phyloP scores from a whole-genome alignment of 1,140 invertebrate genomes.

The Probaryconus sp. region DNA sequence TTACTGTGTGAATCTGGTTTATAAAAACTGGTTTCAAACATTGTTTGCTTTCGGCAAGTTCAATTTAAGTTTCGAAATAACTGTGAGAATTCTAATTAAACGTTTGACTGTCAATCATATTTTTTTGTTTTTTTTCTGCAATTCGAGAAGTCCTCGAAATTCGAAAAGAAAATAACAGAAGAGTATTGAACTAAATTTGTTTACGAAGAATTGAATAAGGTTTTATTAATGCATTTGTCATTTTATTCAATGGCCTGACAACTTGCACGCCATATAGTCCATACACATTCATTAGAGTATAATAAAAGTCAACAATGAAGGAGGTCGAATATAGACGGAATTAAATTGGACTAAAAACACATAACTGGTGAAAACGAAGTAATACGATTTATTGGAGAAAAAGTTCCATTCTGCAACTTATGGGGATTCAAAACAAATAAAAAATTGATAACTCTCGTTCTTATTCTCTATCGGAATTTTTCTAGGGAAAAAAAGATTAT shows the following conservation, averaged over 20 bases:
- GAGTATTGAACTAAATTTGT: slow-evolving; percentile 19
- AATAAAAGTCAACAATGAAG: slow-evolving; percentile 32
- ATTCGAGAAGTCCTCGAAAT: too few species aligned
- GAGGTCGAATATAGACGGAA: slow-evolving; percentile 10
- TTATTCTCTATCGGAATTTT: too few species aligned
- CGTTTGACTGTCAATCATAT: too few species aligned
- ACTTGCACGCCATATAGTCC: slow-evolving; percentile 17
- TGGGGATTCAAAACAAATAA: too few species aligned
- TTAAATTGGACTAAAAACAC: slow-evolving; percentile 20
- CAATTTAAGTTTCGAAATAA: too few species aligned
- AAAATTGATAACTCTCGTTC: too few species aligned
- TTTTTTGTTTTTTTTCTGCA: too few species aligned
- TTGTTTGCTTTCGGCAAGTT: too few species aligned
- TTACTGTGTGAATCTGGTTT: too few species aligned
- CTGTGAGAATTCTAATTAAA: too few species aligned
- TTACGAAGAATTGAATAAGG: slow-evolving; percentile 9
- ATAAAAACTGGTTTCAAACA: too few species aligned
- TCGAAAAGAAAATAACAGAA: slow-evolving; percentile 11
- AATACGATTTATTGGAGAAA: slow-evolving; percentile 13
- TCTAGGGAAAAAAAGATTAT: too few species aligned
- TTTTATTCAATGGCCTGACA: slow-evolving; percentile 23
- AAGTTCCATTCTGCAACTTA: neutral
- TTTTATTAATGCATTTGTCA: slow-evolving; percentile 22
- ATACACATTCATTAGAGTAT: slow-evolving; percentile 20
- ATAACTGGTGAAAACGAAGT: slow-evolving; percentile 10